Percentiles rank a stretch among this genome's conserved stretches.
Evolutionary conservation across 2,888 invertebrate genomes (phyloP).

Genomic region (Clanis bilineata): DNA sequence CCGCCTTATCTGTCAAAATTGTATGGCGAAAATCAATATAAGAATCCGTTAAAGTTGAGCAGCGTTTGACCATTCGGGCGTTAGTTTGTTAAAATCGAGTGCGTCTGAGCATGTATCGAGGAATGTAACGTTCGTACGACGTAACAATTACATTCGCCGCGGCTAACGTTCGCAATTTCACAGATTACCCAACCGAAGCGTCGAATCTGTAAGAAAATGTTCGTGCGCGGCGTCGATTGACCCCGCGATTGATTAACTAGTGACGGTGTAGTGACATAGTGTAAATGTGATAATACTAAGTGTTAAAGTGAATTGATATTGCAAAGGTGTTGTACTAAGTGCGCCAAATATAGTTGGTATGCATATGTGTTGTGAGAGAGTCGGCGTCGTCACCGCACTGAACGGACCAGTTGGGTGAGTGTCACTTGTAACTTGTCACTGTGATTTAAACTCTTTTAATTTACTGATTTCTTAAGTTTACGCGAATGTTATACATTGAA

Average conservation of each 20-base stretch:
- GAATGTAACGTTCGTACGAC: background rate
- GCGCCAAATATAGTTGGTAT: conserved; percentile 64
- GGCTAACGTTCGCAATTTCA: conserved; percentile 49
- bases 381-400: conserved; percentile 71
- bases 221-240: conserved; percentile 73
- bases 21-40: no score
- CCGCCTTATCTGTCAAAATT: no score
- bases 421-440: background rate
- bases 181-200: conserved; percentile 29
- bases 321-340: conserved; percentile 32
- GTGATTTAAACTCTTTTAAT: background rate
- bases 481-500: no score
- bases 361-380: conserved; percentile 80
- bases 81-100: background rate
- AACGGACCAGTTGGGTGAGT: conserved; percentile 75
- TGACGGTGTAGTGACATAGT: background rate
- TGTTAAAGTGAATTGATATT: conserved; percentile 15
- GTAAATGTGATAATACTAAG: background rate
- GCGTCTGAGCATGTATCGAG: background rate
- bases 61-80: no score
- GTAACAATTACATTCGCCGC: conserved; percentile 32
- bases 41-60: no score
- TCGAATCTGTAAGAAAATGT: conserved; percentile 56
- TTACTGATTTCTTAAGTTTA: no score
- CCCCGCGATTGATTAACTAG: conserved; percentile 17